A percentile compares a stretch with the other conserved stretches of the same genome.
Evolutionary conservation across 2,888 invertebrate species (phyloP).

Genomic region (Cetonia aurata): DNA sequence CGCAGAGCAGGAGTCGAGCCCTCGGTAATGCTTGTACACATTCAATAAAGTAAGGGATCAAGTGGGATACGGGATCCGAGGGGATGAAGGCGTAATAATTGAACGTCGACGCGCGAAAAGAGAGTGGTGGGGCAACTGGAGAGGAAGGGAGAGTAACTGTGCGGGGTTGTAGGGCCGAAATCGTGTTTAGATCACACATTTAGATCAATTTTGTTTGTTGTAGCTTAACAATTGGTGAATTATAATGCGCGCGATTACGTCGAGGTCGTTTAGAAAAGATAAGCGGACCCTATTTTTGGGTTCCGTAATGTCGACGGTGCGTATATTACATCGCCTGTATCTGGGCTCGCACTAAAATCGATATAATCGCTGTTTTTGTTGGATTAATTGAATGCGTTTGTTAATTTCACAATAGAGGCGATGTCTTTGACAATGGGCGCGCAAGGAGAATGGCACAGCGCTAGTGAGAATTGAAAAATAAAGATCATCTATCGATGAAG

Average conservation of each 20-base stretch:
- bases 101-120: slow-evolving; percentile 61
- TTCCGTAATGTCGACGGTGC: slow-evolving; percentile 5
- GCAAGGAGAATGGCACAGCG: slow-evolving; percentile 3
- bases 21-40: slow-evolving; percentile 44
- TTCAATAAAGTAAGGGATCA: slow-evolving; percentile 47
- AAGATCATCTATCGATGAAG: slow-evolving; percentile 11
- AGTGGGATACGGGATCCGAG: slow-evolving; percentile 61
- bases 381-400: slow-evolving; percentile 49
- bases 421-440: slow-evolving; percentile 25
- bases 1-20: slow-evolving; percentile 34
- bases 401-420: slow-evolving; percentile 47
- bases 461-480: slow-evolving; percentile 5
- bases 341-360: slow-evolving; percentile 38
- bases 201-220: slow-evolving; percentile 67
- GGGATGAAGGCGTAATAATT: slow-evolving; percentile 64
- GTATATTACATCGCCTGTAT: slow-evolving; percentile 3
- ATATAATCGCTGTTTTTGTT: slow-evolving; percentile 48
- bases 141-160: not conserved
- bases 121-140: not conserved
- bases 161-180: slow-evolving; percentile 57
- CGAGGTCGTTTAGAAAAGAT: slow-evolving; percentile 61
- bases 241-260: slow-evolving; percentile 64
- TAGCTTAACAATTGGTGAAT: slow-evolving; percentile 66
- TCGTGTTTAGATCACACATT: slow-evolving; percentile 67
- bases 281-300: slow-evolving; percentile 50